Conservation (phyloP, 2,888 invertebrate genomes). For the Mimumesa dahlbomi region DNA sequence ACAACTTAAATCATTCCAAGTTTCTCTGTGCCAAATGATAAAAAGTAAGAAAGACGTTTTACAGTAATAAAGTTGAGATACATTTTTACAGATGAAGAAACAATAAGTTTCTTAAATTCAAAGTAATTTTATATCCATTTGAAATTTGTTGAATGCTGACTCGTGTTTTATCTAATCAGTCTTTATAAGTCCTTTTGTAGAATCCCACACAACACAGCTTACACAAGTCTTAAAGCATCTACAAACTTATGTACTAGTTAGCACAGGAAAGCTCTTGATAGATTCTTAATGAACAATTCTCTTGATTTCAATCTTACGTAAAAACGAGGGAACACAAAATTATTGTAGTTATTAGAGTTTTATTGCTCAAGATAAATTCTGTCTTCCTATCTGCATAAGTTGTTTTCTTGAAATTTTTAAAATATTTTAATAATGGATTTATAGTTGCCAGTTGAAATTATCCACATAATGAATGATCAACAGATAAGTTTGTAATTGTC, state of each 20-base stretch:
- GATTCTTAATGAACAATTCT: slow-evolving; percentile 21
- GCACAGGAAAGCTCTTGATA: slow-evolving; percentile 47
- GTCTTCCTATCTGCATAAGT: slow-evolving; percentile 21
- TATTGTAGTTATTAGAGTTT: slow-evolving; percentile 35
- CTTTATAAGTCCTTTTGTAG: slow-evolving; percentile 67
- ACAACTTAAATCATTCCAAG: slow-evolving; percentile 29
- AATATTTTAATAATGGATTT: slow-evolving; percentile 12
- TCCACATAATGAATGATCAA: background rate
- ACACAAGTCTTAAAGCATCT: slow-evolving; percentile 49
- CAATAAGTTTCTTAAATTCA: slow-evolving; percentile 7
- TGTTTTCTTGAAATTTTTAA: slow-evolving; percentile 4
- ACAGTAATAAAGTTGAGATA: slow-evolving; percentile 19
- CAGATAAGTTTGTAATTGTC: slow-evolving; percentile 9
- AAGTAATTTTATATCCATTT: slow-evolving; percentile 40
- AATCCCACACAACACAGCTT: slow-evolving; percentile 41
- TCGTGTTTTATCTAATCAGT: slow-evolving; percentile 69
- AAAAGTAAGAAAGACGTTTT: slow-evolving; percentile 8
- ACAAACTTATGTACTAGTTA: slow-evolving; percentile 54
- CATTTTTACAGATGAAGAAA: background rate
- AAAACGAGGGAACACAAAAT: slow-evolving; percentile 32
- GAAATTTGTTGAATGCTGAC: slow-evolving; percentile 49
- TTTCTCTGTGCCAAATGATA: slow-evolving; percentile 22
- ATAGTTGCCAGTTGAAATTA: slow-evolving; percentile 7
- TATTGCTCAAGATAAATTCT: slow-evolving; percentile 18
- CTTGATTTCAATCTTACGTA: slow-evolving; percentile 30